Conservation (phyloP, 2,797 vertebrate genomes). For the Scleropages formosus region DNA sequence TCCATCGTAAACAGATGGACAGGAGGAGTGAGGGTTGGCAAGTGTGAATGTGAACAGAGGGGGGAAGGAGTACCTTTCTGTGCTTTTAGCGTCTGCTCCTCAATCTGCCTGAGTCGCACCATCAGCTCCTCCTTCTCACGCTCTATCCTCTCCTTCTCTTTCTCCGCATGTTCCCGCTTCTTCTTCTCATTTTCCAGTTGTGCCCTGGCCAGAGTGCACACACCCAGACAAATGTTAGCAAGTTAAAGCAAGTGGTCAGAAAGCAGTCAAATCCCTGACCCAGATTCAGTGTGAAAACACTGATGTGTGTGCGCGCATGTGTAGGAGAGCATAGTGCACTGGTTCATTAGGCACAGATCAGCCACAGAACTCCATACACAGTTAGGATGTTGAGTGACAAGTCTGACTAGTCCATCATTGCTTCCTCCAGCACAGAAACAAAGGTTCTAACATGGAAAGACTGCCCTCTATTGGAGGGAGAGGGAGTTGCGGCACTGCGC, state of each 20-base stretch:
- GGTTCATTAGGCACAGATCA: too few species aligned
- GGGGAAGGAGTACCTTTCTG: slow-evolving; percentile 79
- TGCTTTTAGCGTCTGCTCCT: slow-evolving; percentile 91
- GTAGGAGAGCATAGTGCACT: too few species aligned
- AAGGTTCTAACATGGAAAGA: too few species aligned
- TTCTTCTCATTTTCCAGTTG: slow-evolving; percentile 97
- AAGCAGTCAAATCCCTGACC: neutral
- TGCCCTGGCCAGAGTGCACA: slow-evolving; percentile 66
- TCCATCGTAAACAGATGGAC: neutral
- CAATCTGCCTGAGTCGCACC: slow-evolving; percentile 86
- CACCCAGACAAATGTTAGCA: neutral
- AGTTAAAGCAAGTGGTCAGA: too few species aligned
- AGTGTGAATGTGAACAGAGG: neutral
- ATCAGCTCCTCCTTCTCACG: slow-evolving; percentile 95
- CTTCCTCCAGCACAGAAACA: too few species aligned
- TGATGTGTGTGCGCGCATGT: neutral
- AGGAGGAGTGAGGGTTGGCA: too few species aligned
- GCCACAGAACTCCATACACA: too few species aligned
- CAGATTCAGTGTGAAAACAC: neutral
- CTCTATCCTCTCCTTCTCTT: slow-evolving; percentile 94
- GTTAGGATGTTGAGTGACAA: too few species aligned
- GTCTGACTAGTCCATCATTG: too few species aligned
- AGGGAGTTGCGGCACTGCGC: too few species aligned
- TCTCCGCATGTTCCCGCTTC: slow-evolving; percentile 91
- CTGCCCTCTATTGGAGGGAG: too few species aligned